Percentiles rank a stretch among this genome's conserved stretches.
Evolutionary conservation across 2,797 vertebrate genomes (phyloP).

Genomic region (Sebastes dallii): DNA sequence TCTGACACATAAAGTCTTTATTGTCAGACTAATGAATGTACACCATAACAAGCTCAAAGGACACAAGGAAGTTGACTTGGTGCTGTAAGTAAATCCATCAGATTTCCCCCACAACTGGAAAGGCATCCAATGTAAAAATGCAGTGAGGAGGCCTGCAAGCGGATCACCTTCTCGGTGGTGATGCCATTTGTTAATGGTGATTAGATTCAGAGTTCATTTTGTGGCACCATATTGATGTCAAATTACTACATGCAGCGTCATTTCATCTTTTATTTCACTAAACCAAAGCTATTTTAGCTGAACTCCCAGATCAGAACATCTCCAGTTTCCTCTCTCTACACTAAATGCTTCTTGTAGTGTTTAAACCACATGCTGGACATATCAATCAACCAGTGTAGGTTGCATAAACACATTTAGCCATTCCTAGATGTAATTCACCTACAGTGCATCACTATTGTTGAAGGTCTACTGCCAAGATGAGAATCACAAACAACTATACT

Average conservation of each 20-base stretch:
- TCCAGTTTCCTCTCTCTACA: neutral
- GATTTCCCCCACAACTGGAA: neutral
- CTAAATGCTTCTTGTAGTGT: too few relatives aligned
- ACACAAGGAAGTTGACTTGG: neutral
- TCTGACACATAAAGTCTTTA: neutral
- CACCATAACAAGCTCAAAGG: neutral
- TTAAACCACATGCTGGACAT: too few relatives aligned
- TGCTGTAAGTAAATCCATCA: neutral
- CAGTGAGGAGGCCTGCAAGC: neutral
- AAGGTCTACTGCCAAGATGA: too few relatives aligned
- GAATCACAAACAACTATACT: too few relatives aligned
- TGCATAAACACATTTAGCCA: too few relatives aligned
- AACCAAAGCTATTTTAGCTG: neutral
- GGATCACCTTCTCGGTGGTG: neutral
- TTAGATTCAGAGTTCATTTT: neutral
- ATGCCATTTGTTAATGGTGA: neutral
- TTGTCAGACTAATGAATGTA: neutral
- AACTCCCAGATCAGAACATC: neutral
- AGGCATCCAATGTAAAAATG: neutral
- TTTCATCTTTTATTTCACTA: neutral
- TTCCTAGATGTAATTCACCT: too few relatives aligned
- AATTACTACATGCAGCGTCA: too few relatives aligned
- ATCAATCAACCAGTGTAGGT: too few relatives aligned
- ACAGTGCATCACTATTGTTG: too few relatives aligned
- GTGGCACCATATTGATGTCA: too few relatives aligned